Evolutionary conservation across 2,113 vertebrate species (phyloP), one percentile per base, ranked within the genome.

Genomic region (Pterophyllum scalare): DNA sequence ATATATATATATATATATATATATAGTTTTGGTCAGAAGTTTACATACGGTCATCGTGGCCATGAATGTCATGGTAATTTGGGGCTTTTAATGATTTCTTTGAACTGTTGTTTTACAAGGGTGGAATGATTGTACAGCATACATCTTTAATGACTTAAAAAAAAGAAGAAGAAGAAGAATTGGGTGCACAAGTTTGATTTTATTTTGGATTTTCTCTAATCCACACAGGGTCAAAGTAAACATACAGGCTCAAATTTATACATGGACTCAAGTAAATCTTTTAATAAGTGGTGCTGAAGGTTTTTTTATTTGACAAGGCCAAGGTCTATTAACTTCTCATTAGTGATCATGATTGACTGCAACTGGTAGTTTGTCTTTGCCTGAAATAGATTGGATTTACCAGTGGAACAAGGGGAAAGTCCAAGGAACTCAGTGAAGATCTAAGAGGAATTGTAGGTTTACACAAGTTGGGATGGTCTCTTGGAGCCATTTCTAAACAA

Each of bases 201-300:
- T 67, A 67, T 67, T 67, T 46, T 46, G 22, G 38, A 46, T 67
- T 67, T 46, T 46, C 38, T 26, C 38, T 46, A 22, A 67, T 46
- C 64, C 22, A 26, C 38, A 3, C 40, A 67, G 40, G 22, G 40
- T 67, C 14, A 46, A 26, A 1, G 40, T 26, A 14, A 26, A 28
- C 28, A 4, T 28, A 28, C 28, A 28, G 28, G 28, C 28, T 28
- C 14, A 46, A 46, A 26, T 26, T 11, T 67, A 9, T 67, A 67
- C 40, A 26, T 22, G 26, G 43, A 67, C 46, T 26, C 15, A 67
- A 14, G 2, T 9, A 38, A 38, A 38, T 67, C 9, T 67, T 67
- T 67, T 67, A 46, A 67, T n/a, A 26, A 67, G 22, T 67, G 22
- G 14, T 67, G 40, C 40, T 67, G 64, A 67, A 67, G 64, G 64